Evolutionary conservation across 2,888 invertebrate species (phyloP), one percentile per base, ranked within the genome.

Genomic region (Oeneis ivallda): DNA sequence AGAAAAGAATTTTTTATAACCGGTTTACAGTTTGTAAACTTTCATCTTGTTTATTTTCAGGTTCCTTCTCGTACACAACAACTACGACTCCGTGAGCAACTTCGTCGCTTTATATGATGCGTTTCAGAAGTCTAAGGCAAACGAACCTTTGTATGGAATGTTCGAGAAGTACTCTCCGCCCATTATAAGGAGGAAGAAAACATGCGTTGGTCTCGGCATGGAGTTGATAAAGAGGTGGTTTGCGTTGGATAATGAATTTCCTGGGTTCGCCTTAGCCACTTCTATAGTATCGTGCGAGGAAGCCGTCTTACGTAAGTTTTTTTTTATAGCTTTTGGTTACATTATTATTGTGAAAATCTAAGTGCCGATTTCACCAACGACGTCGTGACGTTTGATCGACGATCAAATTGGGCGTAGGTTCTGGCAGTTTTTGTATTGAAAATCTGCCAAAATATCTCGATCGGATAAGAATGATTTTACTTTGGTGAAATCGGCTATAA

Each of bases 1-100:
- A n/a, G n/a, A n/a, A n/a, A n/a, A n/a, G n/a, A n/a, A n/a, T n/a
- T n/a, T n/a, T n/a, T n/a, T n/a, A 26, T 26, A 26, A 5, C 5
- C 1, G 26, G 26, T 0, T 26, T 26, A 26, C 5, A 26, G 0
- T 1, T 19, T 17, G 19, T 49, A 19, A n/a, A 17, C 10, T 17
- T 15, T 19, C 9, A 0, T 2, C 17, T 10, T 19, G 3, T 39
- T 11, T 19, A 13, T 56, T 26, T 13, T 6, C 9, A 60, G 49
- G 60, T 94, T 94, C 65, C 93, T 97, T 81, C 93, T 98, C 80
- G 95, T 95, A 80, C 94, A 95, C 77, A 96, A 97, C 82, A 96
- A 96, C 88, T 98, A 98, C 86, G 96, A 98, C 90, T 97, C 97
- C 62, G 94, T 97, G 72, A 95, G 95, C 86, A 97, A 97, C 87